Conservation (phyloP, 2,113 vertebrate genomes). For the Callorhinus ursinus region DNA sequence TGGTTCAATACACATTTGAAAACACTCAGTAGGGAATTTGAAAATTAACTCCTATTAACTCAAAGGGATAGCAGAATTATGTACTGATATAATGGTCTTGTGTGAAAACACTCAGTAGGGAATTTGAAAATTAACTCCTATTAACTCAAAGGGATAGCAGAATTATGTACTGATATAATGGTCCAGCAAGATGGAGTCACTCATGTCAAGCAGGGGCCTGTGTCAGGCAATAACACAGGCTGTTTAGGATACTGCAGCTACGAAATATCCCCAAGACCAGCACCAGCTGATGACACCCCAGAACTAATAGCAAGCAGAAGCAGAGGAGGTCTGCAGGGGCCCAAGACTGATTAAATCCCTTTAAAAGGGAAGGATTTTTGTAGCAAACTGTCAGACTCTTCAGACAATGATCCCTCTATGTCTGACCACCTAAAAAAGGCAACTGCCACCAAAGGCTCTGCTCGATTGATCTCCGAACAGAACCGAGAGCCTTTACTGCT, state of each 20-base stretch:
- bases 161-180: not conserved
- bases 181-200: not conserved
- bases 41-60: conserved; percentile 42
- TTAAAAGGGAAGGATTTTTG: not conserved
- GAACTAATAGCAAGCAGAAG: not conserved
- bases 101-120: conserved; percentile 67
- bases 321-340: not conserved
- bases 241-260: not conserved
- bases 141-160: conserved; percentile 35
- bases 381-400: not conserved
- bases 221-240: not conserved
- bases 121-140: conserved; percentile 45
- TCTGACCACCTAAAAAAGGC: not conserved
- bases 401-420: not conserved
- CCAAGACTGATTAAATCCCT: not conserved
- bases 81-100: conserved; percentile 1
- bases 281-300: not conserved
- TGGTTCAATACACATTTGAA: conserved; percentile 69
- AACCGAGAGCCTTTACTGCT: not conserved
- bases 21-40: conserved; percentile 54
- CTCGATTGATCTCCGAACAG: not conserved
- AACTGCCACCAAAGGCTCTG: not conserved
- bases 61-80: conserved; percentile 17
- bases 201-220: not conserved
- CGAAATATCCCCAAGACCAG: not conserved